Conservation (phyloP, 2,888 invertebrate species). For the Bhutanitis thaidina region DNA sequence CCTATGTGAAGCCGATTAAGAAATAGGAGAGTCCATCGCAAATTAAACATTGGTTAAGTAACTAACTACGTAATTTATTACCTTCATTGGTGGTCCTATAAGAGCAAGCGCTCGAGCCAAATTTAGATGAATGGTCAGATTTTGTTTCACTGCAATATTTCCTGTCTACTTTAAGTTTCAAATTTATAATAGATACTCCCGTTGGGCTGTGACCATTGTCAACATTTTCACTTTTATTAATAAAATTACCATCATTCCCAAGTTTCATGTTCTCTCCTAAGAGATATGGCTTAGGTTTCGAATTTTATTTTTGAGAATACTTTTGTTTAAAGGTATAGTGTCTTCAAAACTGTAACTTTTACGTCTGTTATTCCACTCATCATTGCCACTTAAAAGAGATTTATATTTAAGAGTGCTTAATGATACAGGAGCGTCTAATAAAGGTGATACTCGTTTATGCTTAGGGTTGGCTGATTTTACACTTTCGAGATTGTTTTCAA, state of each 20-base stretch:
- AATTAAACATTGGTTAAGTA: too few species aligned
- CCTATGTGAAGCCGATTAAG: too few species aligned
- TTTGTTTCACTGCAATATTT: slow-evolving; percentile 39
- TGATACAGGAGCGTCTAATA: slow-evolving; percentile 56
- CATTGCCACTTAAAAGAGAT: slow-evolving; percentile 61
- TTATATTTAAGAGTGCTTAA: slow-evolving; percentile 67
- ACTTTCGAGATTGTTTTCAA: slow-evolving; percentile 18
- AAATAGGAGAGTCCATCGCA: too few species aligned
- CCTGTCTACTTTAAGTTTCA: slow-evolving; percentile 51
- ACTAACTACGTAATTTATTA: too few species aligned
- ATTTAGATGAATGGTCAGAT: slow-evolving; percentile 34
- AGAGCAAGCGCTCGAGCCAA: slow-evolving; percentile 34
- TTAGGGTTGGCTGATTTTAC: slow-evolving; percentile 33
- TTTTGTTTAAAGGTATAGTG: slow-evolving; percentile 61
- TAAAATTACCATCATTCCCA: slow-evolving; percentile 42
- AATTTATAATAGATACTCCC: slow-evolving; percentile 63
- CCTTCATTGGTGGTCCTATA: slow-evolving; percentile 54
- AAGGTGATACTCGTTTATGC: slow-evolving; percentile 51
- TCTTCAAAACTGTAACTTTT: slow-evolving; percentile 88
- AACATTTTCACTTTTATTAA: slow-evolving; percentile 30
- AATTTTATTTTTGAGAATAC: slow-evolving; percentile 87
- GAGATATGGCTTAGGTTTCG: slow-evolving; percentile 87
- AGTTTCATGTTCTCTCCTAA: slow-evolving; percentile 83
- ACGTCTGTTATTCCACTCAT: slow-evolving; percentile 85
- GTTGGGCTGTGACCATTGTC: slow-evolving; percentile 36